These are phyloP conservation scores for Drosophila arizonae DNA, from an alignment of 1,140 invertebrate genomes.

Conservation along the genomic window DNA sequence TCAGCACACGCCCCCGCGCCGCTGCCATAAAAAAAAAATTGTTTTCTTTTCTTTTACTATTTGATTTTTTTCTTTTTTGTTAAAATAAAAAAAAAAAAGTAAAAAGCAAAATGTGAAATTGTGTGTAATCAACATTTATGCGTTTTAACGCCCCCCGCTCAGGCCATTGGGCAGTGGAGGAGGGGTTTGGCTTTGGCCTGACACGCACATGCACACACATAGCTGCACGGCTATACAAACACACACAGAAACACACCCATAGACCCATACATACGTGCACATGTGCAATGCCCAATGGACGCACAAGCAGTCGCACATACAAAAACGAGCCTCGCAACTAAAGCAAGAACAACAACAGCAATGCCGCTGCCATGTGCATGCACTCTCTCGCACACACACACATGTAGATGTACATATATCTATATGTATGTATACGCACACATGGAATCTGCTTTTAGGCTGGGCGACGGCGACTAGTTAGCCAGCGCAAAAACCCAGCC, in stretches of 20 bases:
- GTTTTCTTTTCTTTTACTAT: slow-evolving; percentile 2
- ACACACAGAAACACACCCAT: slow-evolving; percentile 15
- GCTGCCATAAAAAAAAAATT: slow-evolving; percentile 41
- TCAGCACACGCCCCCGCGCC: slow-evolving; percentile 50
- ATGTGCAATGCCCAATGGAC: slow-evolving; percentile 69
- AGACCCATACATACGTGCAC: slow-evolving; percentile 19
- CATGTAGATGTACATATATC: slow-evolving; percentile 12
- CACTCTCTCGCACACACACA: slow-evolving; percentile 24
- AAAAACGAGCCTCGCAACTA: slow-evolving; percentile 50
- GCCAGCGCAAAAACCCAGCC: slow-evolving; percentile 62
- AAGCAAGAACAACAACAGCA: slow-evolving; percentile 37
- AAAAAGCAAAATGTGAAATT: slow-evolving; percentile 60
- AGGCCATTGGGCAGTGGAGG: slow-evolving; percentile 51
- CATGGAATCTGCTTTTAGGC: slow-evolving; percentile 71
- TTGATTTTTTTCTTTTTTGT: not conserved
- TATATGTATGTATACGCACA: slow-evolving; percentile 24
- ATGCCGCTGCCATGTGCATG: slow-evolving; percentile 40
- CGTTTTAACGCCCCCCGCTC: slow-evolving; percentile 59
- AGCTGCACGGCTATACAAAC: not conserved
- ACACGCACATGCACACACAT: slow-evolving; percentile 21
- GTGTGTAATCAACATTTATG: slow-evolving; percentile 75
- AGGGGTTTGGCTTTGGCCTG: slow-evolving; percentile 54
- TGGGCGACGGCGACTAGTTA: slow-evolving; percentile 69
- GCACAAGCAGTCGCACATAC: slow-evolving; percentile 43
- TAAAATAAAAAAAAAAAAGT: not conserved